phyloP scores from a whole-genome alignment of 2,113 vertebrate species.

The Rhabdomys dilectus region DNA sequence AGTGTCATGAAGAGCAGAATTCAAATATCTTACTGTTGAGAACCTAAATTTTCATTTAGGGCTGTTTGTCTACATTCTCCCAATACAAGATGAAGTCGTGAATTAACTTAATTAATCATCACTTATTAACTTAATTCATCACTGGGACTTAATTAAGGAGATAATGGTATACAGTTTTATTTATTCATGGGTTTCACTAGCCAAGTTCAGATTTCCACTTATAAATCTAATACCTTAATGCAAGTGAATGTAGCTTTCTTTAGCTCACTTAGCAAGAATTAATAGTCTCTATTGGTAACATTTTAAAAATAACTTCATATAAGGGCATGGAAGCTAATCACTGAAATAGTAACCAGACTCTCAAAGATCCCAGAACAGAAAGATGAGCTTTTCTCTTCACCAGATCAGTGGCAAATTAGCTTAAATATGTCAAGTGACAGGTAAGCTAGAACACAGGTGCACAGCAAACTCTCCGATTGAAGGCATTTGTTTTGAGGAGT shows the following conservation, averaged over 20 bases:
- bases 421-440: background rate
- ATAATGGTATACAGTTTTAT: constrained; percentile 53
- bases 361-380: constrained; percentile 33
- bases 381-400: background rate
- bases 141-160: constrained; percentile 70
- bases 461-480: background rate
- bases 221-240: constrained; percentile 53
- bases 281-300: constrained; percentile 40
- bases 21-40: background rate
- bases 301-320: constrained; percentile 56
- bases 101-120: no score
- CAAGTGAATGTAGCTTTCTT: constrained; percentile 14
- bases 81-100: constrained; percentile 55
- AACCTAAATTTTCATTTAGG: constrained; percentile 55
- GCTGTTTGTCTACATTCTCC: constrained; percentile 39
- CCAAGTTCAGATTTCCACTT: constrained; percentile 21
- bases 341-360: constrained; percentile 17
- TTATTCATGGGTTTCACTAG: constrained; percentile 66
- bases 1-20: background rate
- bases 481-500: background rate
- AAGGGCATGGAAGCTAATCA: background rate
- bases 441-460: background rate
- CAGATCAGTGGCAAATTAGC: background rate
- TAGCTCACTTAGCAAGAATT: constrained; percentile 60
- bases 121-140: no score